These are phyloP conservation scores for Dreissena rostriformis DNA, from an alignment of 1,140 invertebrate species.

Conservation along the genomic window DNA sequence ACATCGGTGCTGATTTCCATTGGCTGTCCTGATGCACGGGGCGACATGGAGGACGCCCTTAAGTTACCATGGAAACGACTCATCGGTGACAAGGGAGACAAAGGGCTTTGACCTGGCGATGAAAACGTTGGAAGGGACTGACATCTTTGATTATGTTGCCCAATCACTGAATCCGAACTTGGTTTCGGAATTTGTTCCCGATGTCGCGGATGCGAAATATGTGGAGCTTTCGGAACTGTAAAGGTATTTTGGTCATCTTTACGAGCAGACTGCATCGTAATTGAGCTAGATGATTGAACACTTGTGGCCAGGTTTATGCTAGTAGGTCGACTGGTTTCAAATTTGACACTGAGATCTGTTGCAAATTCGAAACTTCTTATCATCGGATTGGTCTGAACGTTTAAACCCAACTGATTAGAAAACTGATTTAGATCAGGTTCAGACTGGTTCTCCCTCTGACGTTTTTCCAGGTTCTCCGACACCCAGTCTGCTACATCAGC, in stretches of 20 bases:
- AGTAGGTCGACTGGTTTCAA: background rate
- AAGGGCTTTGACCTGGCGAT: conserved; percentile 40
- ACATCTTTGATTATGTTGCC: conserved; percentile 12
- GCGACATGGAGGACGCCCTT: conserved; percentile 51
- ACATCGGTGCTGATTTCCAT: conserved; percentile 14
- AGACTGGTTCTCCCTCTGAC: conserved; percentile 32
- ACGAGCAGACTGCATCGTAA: background rate
- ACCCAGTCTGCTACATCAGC: conserved; percentile 53
- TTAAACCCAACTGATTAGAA: background rate
- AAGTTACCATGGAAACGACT: background rate
- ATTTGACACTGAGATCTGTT: background rate
- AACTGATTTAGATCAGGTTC: conserved; percentile 29
- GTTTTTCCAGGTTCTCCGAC: conserved; percentile 39
- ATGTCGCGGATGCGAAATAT: background rate
- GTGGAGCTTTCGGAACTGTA: conserved; percentile 46
- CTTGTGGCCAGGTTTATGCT: background rate
- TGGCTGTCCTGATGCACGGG: conserved; percentile 8
- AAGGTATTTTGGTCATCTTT: conserved; percentile 35
- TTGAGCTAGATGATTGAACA: no score
- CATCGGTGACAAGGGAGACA: conserved; percentile 10
- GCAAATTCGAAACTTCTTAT: conserved; percentile 30
- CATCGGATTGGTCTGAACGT: background rate
- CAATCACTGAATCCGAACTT: no score
- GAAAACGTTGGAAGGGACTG: conserved; percentile 48
- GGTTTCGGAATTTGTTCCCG: background rate